Conservation (phyloP, 2,113 vertebrate species). For the Glareola pratincola region DNA sequence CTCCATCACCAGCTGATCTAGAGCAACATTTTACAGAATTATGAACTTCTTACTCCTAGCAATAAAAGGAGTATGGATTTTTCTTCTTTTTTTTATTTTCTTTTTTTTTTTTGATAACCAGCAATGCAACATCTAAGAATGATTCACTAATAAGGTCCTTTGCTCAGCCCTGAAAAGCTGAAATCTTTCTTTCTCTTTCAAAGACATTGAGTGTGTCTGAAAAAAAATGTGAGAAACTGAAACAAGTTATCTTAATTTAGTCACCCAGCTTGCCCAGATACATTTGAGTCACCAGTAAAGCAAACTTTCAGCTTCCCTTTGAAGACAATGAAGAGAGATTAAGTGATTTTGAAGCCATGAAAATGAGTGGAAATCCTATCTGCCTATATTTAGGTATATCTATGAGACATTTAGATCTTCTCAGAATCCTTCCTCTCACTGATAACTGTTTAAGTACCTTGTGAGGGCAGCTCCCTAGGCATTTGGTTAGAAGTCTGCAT, state of each 20-base stretch:
- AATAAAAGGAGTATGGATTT: not conserved
- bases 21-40: not conserved
- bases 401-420: not conserved
- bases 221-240: not conserved
- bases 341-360: not conserved
- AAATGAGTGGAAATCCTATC: not conserved
- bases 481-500: not conserved
- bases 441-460: not conserved
- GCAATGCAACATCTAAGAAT: not conserved
- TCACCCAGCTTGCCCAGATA: not conserved
- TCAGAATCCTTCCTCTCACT: not conserved
- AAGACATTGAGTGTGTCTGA: not conserved
- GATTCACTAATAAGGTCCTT: not conserved
- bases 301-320: not conserved
- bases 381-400: not conserved
- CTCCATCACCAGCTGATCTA: not conserved
- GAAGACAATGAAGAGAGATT: not conserved
- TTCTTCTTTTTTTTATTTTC: not conserved
- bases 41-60: not conserved
- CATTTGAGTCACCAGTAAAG: not conserved
- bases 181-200: not conserved
- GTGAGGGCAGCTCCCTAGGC: not conserved
- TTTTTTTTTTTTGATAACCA: not conserved
- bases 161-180: not conserved
- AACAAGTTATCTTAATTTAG: not conserved